Percentiles rank a stretch among this genome's conserved stretches.
phyloP scores from a whole-genome alignment of 1,140 invertebrate species.

The Drosophila lacteicornis region DNA sequence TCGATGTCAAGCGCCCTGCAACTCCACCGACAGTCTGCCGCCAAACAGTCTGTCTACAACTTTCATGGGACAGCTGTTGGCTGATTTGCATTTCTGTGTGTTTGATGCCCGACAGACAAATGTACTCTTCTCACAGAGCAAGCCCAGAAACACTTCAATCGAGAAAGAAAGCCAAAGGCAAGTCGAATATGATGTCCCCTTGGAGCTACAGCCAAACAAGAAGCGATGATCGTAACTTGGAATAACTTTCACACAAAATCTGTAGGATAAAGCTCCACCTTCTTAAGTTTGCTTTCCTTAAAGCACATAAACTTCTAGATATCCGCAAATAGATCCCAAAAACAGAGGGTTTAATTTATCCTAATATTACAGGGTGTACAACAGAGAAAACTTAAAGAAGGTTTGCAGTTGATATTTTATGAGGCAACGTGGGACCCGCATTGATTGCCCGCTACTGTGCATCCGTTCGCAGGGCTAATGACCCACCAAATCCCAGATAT shows the following conservation, averaged over 20 bases:
- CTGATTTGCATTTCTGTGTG: conserved; percentile 59
- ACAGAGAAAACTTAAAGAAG: background rate
- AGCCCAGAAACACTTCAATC: conserved; percentile 30
- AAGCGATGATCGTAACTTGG: background rate
- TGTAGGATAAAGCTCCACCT: too few species aligned
- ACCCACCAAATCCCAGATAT: conserved; percentile 47
- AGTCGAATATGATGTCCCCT: background rate
- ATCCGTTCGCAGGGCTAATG: conserved; percentile 54
- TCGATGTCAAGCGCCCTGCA: conserved; percentile 47
- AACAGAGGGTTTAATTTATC: background rate
- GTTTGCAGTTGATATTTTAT: too few species aligned
- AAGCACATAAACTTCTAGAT: too few species aligned
- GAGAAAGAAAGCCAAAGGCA: background rate
- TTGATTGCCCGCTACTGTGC: conserved; percentile 48
- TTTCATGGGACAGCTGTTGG: conserved; percentile 38
- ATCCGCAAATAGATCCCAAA: too few species aligned
- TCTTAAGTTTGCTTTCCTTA: too few species aligned
- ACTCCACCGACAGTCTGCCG: conserved; percentile 29
- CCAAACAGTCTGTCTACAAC: conserved; percentile 55
- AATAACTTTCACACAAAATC: too few species aligned
- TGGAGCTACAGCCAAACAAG: background rate
- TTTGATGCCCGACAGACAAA: conserved; percentile 44
- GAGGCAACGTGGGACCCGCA: conserved; percentile 21
- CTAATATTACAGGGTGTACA: background rate
- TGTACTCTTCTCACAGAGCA: conserved; percentile 18